Base-by-base conservation (phyloP, 2,888 invertebrate genomes). In the Chloroclystis v-ata region DNA sequence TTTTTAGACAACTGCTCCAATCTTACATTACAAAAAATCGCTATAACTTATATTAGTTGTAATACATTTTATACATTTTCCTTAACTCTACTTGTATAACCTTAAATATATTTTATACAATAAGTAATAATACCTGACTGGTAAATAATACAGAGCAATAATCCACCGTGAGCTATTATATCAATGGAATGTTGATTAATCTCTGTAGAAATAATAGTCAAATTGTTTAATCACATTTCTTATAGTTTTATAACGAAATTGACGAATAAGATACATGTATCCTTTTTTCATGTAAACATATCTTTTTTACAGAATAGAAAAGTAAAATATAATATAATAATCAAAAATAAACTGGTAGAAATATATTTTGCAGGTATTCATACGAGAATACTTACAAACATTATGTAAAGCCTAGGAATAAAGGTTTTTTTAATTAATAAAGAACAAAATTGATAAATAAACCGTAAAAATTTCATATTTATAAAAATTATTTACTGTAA, bases 121-220 rank as follows among this genome's bases (percentile, higher is more conserved):
- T 67, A 67, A 45, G 64, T 57, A 67, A 63, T 65, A 70, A 38
- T 29, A 44, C 42, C 12, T 51, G 51, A 51, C 51, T 47, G 47
- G 43, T 47, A 28, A 37, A 29, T 26, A 2, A 38, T 52, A 40
- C 38, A 41, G 54, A 56, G 59, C 61, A 56, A 47, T 60, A 59
- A 70, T 69, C 75, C 78, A 82, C 77, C 69, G 68, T 55, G 65
- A 75, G 71, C 70, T 68, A 71, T 66, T 63, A 59, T 16, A 35
- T 40, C 24, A 20, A 39, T 35, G 26, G 30, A 51, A 52, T 47
- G 29, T 37, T 38, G n/a, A 32, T 29, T 42, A 47, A 52, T 47
- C 30, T 49, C 45, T 44, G 24, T 9, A 29, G 46, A 12, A 39
- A 11, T 28, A 26, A 41, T 43, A 51, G 26, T 43, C 16, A 24